Percentiles rank a stretch among this genome's conserved stretches.
phyloP scores from a whole-genome alignment of 2,888 invertebrate species.

The Synergus laeviventris region DNA sequence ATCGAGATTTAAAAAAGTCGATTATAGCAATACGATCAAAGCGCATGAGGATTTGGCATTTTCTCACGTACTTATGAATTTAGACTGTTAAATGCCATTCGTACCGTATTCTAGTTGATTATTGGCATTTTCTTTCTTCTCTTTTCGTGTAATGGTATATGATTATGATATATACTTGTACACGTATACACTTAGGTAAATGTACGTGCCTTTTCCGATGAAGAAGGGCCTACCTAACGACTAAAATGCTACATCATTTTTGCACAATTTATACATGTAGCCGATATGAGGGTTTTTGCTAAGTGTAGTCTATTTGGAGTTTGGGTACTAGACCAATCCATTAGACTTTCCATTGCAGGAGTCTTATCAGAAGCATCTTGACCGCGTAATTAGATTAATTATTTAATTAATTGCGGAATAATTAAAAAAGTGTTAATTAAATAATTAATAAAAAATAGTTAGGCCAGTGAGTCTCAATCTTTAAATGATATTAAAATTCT shows the following conservation, averaged over 20 bases:
- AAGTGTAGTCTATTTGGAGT: constrained; percentile 45
- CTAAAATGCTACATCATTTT: constrained; percentile 62
- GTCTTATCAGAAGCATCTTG: constrained; percentile 16
- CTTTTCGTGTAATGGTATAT: constrained; percentile 4
- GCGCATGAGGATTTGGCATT: constrained; percentile 22
- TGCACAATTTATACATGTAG: constrained; percentile 67
- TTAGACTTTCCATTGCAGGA: constrained; percentile 2
- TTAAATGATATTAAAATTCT: constrained; percentile 6
- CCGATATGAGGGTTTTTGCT: constrained; percentile 60
- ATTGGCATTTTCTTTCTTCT: constrained; percentile 43
- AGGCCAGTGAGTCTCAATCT: constrained; percentile 47
- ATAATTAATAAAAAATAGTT: constrained; percentile 12
- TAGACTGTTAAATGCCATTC: constrained; percentile 22
- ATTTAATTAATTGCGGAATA: constrained; percentile 15
- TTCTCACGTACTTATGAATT: constrained; percentile 13
- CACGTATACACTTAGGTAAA: constrained; percentile 51
- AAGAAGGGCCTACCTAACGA: constrained; percentile 59
- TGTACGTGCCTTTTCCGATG: constrained; percentile 62
- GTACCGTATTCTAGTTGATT: constrained; percentile 33
- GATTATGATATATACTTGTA: constrained; percentile 38
- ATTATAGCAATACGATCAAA: constrained; percentile 19
- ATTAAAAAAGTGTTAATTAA: constrained; percentile 16
- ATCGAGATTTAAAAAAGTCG: constrained; percentile 34
- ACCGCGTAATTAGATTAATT: constrained; percentile 17
- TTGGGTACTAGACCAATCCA: constrained; percentile 13